Base-by-base conservation (phyloP, 2,797 vertebrate genomes). In the Knipowitschia caucasica region DNA sequence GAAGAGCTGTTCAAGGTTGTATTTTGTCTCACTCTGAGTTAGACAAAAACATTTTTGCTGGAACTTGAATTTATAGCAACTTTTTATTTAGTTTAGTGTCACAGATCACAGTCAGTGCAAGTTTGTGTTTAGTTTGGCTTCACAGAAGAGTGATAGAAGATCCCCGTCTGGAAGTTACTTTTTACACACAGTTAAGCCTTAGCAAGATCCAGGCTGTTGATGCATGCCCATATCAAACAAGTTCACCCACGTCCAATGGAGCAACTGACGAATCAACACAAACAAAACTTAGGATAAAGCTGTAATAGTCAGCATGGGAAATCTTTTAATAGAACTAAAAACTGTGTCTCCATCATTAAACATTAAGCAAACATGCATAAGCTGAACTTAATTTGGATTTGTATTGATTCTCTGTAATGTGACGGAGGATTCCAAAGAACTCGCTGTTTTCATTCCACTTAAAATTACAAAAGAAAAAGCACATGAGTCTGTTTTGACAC, bases 201-300 rank as follows among this genome's bases (percentile, higher is more conserved):
- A 21, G 26, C 24, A 39, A 24, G 49, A 45, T 34, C 2, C 45
- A 59, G 25, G 10, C 42, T 53, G 60, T 52, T 44, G 59, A 59
- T 64, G 53, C 63, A 46, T 60, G 52, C n/a, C 52, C 35, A 24
- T 57, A 59, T 55, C 40, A 72, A 70, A 62, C 27, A 57, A 29
- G 42, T 20, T 4, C 5, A 20, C n/a, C 23, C 8, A 7, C 12
- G 20, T 24, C 9, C 23, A 45, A 9, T 38, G 11, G 29, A 49
- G 21, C 17, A 49, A 20, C 27, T 14, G 17, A 34, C 15, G 11
- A 21, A 36, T 36, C n/a, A 25, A 43, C 40, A 25, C 40, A 43
- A 21, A 43, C 21, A 17, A 7, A 5, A 17, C 7, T 1, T 6
- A 36, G 15, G 18, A 36, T 18, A 25, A 43, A 12, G 39, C 20